Evolutionary conservation across 2,113 vertebrate species (phyloP).

Genomic region (Cheirogaleus medius): DNA sequence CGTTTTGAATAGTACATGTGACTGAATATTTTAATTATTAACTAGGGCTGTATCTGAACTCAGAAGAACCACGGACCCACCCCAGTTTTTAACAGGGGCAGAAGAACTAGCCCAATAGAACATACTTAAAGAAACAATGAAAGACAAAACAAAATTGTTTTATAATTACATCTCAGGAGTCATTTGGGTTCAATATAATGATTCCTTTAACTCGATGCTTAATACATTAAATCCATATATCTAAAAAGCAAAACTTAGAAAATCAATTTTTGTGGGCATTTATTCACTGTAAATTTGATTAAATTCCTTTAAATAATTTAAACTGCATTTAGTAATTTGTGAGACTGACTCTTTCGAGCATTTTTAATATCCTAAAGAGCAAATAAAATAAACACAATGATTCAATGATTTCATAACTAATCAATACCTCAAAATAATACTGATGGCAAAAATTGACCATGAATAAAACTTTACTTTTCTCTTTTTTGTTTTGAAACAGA

Average conservation of each 20-base stretch:
- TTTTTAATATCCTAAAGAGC: neutral
- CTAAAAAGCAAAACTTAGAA: neutral
- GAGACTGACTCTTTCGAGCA: neutral
- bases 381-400: neutral
- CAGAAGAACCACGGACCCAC: neutral
- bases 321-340: neutral
- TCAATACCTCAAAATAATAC: neutral
- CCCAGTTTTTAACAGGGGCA: neutral
- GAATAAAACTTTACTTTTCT: neutral
- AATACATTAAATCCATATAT: neutral
- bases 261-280: neutral
- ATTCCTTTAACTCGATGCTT: constrained; percentile 9
- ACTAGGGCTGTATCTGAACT: neutral
- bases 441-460: neutral
- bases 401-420: neutral
- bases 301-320: constrained; percentile 37
- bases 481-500: no score
- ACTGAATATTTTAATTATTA: constrained; percentile 11
- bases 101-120: neutral
- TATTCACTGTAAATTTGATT: constrained; percentile 23
- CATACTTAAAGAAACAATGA: neutral
- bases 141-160: neutral
- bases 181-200: neutral
- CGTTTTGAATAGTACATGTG: neutral
- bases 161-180: neutral